phyloP scores from a whole-genome alignment of 1,140 invertebrate genomes.

The Melitaea cinxia region DNA sequence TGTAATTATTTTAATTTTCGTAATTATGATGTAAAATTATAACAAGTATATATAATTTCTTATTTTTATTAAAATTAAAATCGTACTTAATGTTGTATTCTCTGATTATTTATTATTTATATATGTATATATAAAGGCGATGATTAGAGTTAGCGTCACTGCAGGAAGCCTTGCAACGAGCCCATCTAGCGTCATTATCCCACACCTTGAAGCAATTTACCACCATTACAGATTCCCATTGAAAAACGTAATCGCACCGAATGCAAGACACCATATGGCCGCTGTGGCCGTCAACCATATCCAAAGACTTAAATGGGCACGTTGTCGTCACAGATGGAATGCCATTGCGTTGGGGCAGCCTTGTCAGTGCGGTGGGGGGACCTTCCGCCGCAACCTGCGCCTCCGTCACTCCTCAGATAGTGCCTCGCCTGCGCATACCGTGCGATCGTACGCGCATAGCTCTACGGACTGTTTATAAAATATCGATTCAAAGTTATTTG shows the following conservation, averaged over 20 bases:
- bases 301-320: constrained; percentile 79
- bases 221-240: constrained; percentile 57
- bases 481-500: constrained; percentile 40
- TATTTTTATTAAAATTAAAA: no score
- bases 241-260: constrained; percentile 54
- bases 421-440: constrained; percentile 62
- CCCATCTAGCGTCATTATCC: constrained; percentile 43
- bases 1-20: no score
- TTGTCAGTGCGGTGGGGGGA: constrained; percentile 52
- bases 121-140: neutral
- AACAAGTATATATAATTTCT: no score
- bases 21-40: no score
- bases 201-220: constrained; percentile 52
- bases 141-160: neutral
- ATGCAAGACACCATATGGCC: constrained; percentile 70
- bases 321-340: constrained; percentile 77
- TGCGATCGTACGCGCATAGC: constrained; percentile 41
- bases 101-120: neutral
- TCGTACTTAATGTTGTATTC: no score
- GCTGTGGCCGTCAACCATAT: constrained; percentile 69
- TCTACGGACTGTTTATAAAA: constrained; percentile 35
- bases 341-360: constrained; percentile 69
- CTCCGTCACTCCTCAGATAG: constrained; percentile 58
- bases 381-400: constrained; percentile 70
- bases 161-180: neutral